These are phyloP conservation scores for Neodon shergylaensis DNA, from an alignment of 2,113 vertebrate species.

Conservation along the genomic window DNA sequence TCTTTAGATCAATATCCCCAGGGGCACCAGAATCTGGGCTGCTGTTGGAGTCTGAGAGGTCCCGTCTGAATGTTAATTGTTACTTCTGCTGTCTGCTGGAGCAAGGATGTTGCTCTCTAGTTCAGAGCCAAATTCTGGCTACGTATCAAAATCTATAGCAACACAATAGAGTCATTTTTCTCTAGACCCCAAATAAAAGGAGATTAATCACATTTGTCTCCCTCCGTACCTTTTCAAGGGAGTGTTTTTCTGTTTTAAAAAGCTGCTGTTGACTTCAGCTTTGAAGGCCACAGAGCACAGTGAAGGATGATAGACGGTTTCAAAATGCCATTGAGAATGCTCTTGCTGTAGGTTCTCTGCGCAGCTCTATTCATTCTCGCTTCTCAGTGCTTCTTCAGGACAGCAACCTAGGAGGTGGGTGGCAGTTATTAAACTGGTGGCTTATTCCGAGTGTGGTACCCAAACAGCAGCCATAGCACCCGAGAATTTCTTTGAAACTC, in stretches of 20 bases:
- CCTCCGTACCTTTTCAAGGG: conserved; percentile 38
- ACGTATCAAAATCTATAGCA: conserved; percentile 78
- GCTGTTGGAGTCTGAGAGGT: conserved; percentile 59
- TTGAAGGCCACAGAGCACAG: not conserved
- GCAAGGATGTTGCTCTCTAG: conserved; percentile 43
- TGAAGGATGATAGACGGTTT: not conserved
- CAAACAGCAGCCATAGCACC: not conserved
- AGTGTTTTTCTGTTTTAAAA: conserved; percentile 61
- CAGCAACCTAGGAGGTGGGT: not conserved
- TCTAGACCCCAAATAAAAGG: conserved; percentile 66
- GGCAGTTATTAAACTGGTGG: not conserved
- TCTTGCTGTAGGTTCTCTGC: not conserved
- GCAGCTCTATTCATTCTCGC: not conserved
- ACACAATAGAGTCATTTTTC: conserved; percentile 75
- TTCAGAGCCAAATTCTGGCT: conserved; percentile 64
- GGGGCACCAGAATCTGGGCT: conserved; percentile 67
- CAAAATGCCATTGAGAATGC: not conserved
- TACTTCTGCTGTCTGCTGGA: conserved; percentile 65
- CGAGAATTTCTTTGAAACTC: not conserved
- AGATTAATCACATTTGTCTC: conserved; percentile 74
- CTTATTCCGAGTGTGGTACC: not conserved
- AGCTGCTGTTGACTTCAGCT: conserved; percentile 60
- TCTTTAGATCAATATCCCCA: conserved; percentile 81
- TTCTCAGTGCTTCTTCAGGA: not conserved
- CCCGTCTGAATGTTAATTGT: conserved; percentile 81